phyloP scores from a whole-genome alignment of 1,140 invertebrate genomes.

The Bombyx mori region ASM3026992v2 NC_085121.1:13940001-13940500 shows the following conservation, averaged over 20 bases:
- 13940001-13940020: constrained; percentile 41
- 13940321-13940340: no score
- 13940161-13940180: no score
- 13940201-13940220: no score
- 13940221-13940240: no score
- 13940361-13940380: constrained; percentile 28
- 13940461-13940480: constrained; percentile 61
- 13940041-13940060: constrained; percentile 57
- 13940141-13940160: not conserved
- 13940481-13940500: constrained; percentile 69
- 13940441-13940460: constrained; percentile 70
- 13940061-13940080: constrained; percentile 34
- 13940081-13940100: constrained; percentile 52
- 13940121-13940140: constrained; percentile 31
- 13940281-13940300: no score
- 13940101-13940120: constrained; percentile 48
- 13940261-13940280: no score
- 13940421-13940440: constrained; percentile 58
- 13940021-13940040: constrained; percentile 71
- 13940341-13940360: no score
- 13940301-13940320: no score
- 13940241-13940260: no score
- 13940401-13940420: constrained; percentile 29
- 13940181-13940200: no score
- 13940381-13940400: constrained; percentile 23